These are phyloP conservation scores for Zonotrichia albicollis DNA, from an alignment of 2,797 vertebrate species.

Conservation along the genomic window DNA sequence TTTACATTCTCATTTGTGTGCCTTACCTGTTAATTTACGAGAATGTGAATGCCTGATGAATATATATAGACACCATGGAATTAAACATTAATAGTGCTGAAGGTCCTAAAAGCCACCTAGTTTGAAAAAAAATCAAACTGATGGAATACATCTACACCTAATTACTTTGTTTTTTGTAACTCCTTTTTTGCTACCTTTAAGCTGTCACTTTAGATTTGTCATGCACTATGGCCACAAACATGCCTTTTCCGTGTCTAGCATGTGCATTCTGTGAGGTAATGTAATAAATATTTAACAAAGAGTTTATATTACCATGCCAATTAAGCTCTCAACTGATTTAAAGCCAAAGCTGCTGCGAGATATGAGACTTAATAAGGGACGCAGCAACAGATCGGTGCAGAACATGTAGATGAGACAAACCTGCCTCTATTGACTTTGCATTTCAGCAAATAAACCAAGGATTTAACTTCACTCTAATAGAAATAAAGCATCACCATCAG, in stretches of 20 bases:
- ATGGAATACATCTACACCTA: neutral
- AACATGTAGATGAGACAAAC: neutral
- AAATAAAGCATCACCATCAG: neutral
- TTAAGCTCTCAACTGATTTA: slow-evolving; percentile 55
- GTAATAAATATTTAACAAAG: slow-evolving; percentile 59
- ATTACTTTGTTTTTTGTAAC: neutral
- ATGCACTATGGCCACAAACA: neutral
- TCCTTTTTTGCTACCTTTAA: slow-evolving; percentile 10
- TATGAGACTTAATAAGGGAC: slow-evolving; percentile 2
- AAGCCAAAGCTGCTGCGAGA: slow-evolving; percentile 15
- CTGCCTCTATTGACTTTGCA: neutral
- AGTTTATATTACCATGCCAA: slow-evolving; percentile 54
- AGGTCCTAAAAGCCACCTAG: neutral
- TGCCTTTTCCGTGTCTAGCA: neutral
- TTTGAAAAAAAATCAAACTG: neutral
- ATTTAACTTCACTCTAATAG: neutral
- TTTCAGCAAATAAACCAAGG: neutral
- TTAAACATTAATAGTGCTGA: neutral
- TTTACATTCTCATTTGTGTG: neutral
- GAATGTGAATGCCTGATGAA: neutral
- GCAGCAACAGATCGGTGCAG: neutral
- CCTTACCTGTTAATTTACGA: neutral
- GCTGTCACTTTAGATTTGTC: slow-evolving; percentile 17
- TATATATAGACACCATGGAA: neutral
- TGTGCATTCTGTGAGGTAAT: slow-evolving; percentile 15